Evolutionary conservation across 2,113 vertebrate genomes (phyloP), one percentile per base, ranked within the genome.

Genomic region (Apus apus): DNA sequence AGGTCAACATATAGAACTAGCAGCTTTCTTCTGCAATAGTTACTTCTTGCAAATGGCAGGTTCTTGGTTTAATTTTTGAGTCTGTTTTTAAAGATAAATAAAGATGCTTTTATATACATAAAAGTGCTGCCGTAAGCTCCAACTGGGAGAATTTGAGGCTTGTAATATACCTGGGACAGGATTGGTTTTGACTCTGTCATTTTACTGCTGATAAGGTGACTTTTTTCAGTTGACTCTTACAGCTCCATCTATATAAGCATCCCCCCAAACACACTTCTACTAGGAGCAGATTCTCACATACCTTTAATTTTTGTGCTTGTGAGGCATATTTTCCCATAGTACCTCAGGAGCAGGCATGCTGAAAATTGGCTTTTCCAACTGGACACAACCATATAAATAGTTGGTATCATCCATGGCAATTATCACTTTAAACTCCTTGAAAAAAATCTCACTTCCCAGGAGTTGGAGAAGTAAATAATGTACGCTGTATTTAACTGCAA

Each of bases 301-400:
- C 61, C 17, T 89, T 91, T 94, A 80, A 73, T 57, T 92, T 96
- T 95, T 87, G 74, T 93, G 71, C 66, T 95, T 82, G 57, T 61
- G 66, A 89, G 30, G 66, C 54, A 29, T 58, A 51, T 91, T 89
- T 90, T 82, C 62, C 66, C 61, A 23, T n/a, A 82, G 70, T 82
- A 46, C 34, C 46, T 48, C 62, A 89, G 70, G 30, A 89, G 46
- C 58, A 93, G 36, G 58, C 87, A 76, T 73, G 66, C 89, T 93
- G 84, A 95, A 95, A 94, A 95, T 91, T 82, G 72, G 43, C 85
- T 94, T 97, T 94, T 94, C 70, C 70, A 77, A 84, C 53, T 85
- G 87, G 89, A 93, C 36, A 66, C 20, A n/a, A 29, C 40, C 50
- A 46, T 73, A 76, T 61, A 89, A 94, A 91, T 73, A 94, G 68